phyloP scores from a whole-genome alignment of 1,140 invertebrate species.

The Daktulosphaira vitifoliae region DNA sequence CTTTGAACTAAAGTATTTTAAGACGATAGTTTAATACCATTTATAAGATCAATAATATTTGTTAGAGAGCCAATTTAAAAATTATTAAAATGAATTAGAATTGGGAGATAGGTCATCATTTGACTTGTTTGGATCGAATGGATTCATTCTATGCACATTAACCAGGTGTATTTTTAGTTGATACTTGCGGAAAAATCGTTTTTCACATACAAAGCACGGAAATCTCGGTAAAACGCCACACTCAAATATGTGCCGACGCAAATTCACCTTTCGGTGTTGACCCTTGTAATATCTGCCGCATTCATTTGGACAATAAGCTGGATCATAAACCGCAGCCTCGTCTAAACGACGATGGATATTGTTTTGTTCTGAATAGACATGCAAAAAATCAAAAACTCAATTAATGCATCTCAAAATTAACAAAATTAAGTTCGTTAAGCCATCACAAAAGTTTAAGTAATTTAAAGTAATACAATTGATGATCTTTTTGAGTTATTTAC shows the following conservation, averaged over 20 bases:
- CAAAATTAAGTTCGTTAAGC: no score
- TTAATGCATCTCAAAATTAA: no score
- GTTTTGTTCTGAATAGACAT: background rate
- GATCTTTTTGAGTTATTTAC: no score
- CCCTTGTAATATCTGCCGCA: slow-evolving; percentile 35
- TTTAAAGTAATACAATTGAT: no score
- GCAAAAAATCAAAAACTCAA: no score
- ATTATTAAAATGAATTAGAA: no score
- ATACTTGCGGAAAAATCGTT: slow-evolving; percentile 40
- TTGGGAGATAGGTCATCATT: background rate
- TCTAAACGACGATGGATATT: background rate
- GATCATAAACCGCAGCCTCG: background rate
- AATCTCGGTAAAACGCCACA: slow-evolving; percentile 47
- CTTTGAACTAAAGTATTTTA: no score
- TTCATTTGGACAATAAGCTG: slow-evolving; percentile 15
- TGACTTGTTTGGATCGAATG: no score
- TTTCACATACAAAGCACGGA: slow-evolving; percentile 44
- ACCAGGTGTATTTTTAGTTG: slow-evolving; percentile 39
- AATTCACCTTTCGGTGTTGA: slow-evolving; percentile 43
- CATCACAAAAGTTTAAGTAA: no score
- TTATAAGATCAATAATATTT: no score
- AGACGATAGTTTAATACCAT: no score
- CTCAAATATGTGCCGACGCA: slow-evolving; percentile 48
- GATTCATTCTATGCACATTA: slow-evolving; percentile 3
- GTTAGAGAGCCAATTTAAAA: no score